Evolutionary conservation across 2,113 vertebrate species (phyloP).

Genomic region (Hemicordylus capensis): DNA sequence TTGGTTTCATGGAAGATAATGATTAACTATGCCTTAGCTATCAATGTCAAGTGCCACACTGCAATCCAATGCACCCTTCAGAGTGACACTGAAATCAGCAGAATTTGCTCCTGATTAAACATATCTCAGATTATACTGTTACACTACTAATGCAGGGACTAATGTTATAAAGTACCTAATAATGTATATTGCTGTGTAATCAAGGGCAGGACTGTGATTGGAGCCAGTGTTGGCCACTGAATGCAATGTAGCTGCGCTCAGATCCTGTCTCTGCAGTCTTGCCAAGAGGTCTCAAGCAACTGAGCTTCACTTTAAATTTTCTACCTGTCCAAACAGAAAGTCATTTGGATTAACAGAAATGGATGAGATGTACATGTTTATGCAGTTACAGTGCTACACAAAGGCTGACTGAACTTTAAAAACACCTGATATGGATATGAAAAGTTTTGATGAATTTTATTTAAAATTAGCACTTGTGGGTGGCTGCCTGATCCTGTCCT

Average conservation of each 20-base stretch:
- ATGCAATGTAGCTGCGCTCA: background rate
- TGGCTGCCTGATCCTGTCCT: background rate
- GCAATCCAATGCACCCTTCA: too few relatives aligned
- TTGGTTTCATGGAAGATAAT: background rate
- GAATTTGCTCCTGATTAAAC: too few relatives aligned
- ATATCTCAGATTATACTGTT: too few relatives aligned
- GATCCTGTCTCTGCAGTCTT: background rate
- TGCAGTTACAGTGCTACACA: slow-evolving; percentile 20
- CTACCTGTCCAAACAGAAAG: background rate
- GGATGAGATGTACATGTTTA: slow-evolving; percentile 13
- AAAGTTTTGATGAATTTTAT: background rate
- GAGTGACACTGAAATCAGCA: too few relatives aligned
- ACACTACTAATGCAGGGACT: background rate
- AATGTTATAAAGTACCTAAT: background rate
- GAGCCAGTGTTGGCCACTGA: background rate
- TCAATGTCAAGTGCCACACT: background rate
- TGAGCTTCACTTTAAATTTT: background rate
- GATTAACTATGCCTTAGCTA: background rate
- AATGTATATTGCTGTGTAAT: too few relatives aligned
- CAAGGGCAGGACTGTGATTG: background rate
- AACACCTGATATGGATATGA: too few relatives aligned
- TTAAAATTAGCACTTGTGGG: background rate
- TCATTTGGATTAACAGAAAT: background rate
- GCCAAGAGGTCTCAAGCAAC: too few relatives aligned
- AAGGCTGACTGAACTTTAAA: background rate